These are phyloP conservation scores for Erebia epiphron DNA, from an alignment of 2,888 invertebrate species.

Conservation along the genomic window DNA sequence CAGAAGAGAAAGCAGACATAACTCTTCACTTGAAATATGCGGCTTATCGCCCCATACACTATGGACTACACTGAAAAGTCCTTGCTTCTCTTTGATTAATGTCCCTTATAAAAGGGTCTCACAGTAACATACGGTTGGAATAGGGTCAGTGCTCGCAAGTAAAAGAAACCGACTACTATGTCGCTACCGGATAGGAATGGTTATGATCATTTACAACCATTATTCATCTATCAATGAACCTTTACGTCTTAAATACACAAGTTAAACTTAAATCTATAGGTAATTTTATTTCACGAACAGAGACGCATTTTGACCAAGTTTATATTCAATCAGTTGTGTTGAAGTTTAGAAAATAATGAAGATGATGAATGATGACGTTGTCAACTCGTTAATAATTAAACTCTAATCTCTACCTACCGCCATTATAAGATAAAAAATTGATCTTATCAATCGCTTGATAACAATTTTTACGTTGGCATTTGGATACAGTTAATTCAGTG, in stretches of 20 bases:
- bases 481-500: too few relatives aligned
- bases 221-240: neutral
- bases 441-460: too few relatives aligned
- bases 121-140: constrained; percentile 1
- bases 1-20: constrained; percentile 9
- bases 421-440: too few relatives aligned
- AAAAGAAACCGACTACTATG: constrained; percentile 1
- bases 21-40: constrained; percentile 21
- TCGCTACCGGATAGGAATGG: neutral
- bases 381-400: too few relatives aligned
- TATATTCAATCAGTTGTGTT: neutral
- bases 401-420: too few relatives aligned
- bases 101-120: constrained; percentile 1
- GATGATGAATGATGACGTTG: neutral
- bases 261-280: neutral
- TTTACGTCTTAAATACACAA: neutral
- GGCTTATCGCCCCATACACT: constrained; percentile 26
- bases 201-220: neutral
- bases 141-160: constrained; percentile 6
- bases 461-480: too few relatives aligned
- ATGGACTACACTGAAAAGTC: constrained; percentile 17
- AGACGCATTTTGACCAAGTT: neutral
- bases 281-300: neutral
- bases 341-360: neutral
- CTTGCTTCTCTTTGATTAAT: constrained; percentile 17